Evolutionary conservation across 2,888 invertebrate genomes (phyloP).

Genomic region (Lathronympha strigana): DNA sequence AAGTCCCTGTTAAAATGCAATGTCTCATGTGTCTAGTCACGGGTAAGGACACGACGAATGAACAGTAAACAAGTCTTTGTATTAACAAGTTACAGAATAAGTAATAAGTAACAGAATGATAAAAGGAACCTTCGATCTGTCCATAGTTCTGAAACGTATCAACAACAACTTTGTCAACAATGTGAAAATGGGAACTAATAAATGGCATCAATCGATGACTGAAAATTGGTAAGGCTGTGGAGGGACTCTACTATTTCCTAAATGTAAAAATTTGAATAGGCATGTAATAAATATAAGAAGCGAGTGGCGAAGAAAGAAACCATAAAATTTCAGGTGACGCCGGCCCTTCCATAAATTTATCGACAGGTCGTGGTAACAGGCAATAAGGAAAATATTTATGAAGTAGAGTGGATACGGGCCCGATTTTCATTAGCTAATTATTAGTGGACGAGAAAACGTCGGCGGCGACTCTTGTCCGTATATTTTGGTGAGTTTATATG

Average conservation of each 20-base stretch:
- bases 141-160: not conserved
- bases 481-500: conserved; percentile 8
- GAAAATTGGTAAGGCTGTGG: conserved; percentile 1
- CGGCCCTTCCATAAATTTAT: conserved; percentile 81
- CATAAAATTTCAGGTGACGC: conserved; percentile 82
- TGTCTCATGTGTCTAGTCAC: too few species aligned
- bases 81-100: too few species aligned
- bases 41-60: too few species aligned
- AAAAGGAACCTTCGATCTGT: not conserved
- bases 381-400: conserved; percentile 82
- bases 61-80: too few species aligned
- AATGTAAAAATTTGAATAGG: conserved; percentile 40
- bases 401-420: conserved; percentile 68
- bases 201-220: too few species aligned
- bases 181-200: too few species aligned
- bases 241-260: conserved; percentile 35
- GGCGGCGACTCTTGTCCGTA: conserved; percentile 42
- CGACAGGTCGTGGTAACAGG: conserved; percentile 82
- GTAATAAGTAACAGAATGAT: too few species aligned
- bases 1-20: too few species aligned
- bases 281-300: conserved; percentile 67
- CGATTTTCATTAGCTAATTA: conserved; percentile 81
- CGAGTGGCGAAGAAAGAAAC: conserved; percentile 70
- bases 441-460: conserved; percentile 49
- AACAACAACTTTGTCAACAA: too few species aligned